These are phyloP conservation scores for Torymus auratus DNA, from an alignment of 2,888 invertebrate species.

Conservation along the genomic window DNA sequence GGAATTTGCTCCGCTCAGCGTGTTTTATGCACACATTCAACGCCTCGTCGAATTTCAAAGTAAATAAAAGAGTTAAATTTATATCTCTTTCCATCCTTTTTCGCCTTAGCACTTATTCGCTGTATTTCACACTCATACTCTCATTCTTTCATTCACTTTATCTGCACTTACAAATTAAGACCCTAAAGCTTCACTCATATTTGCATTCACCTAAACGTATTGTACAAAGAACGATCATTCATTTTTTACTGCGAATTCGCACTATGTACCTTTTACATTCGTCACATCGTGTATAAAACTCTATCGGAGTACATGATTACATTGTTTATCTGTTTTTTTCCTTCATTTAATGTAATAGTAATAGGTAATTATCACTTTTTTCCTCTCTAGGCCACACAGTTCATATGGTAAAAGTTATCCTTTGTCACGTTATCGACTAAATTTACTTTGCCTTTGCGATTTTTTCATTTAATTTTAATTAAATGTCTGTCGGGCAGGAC, in stretches of 20 bases:
- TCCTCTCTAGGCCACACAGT: constrained; percentile 77
- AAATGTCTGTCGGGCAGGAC: constrained; percentile 69
- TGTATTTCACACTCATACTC: constrained; percentile 62
- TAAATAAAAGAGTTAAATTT: constrained; percentile 58
- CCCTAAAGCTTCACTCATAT: constrained; percentile 76
- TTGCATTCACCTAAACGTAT: constrained; percentile 75
- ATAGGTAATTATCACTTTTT: constrained; percentile 75
- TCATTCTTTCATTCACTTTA: constrained; percentile 56
- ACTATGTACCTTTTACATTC: constrained; percentile 75
- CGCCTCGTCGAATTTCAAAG: constrained; percentile 57
- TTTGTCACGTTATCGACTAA: constrained; percentile 64
- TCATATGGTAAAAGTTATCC: constrained; percentile 71
- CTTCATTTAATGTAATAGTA: constrained; percentile 70
- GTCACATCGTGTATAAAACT: constrained; percentile 77
- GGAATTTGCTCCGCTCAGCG: constrained; percentile 68
- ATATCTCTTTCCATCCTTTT: constrained; percentile 51
- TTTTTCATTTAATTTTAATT: constrained; percentile 54
- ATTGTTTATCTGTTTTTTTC: constrained; percentile 69
- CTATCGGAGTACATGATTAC: constrained; percentile 77
- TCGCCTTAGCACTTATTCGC: constrained; percentile 52
- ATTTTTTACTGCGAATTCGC: constrained; percentile 68
- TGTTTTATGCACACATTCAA: constrained; percentile 59
- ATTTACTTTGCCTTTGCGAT: constrained; percentile 65
- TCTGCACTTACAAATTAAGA: constrained; percentile 72
- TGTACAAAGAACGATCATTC: constrained; percentile 77